phyloP scores from a whole-genome alignment of 2,113 vertebrate genomes.

The Apus apus region DNA sequence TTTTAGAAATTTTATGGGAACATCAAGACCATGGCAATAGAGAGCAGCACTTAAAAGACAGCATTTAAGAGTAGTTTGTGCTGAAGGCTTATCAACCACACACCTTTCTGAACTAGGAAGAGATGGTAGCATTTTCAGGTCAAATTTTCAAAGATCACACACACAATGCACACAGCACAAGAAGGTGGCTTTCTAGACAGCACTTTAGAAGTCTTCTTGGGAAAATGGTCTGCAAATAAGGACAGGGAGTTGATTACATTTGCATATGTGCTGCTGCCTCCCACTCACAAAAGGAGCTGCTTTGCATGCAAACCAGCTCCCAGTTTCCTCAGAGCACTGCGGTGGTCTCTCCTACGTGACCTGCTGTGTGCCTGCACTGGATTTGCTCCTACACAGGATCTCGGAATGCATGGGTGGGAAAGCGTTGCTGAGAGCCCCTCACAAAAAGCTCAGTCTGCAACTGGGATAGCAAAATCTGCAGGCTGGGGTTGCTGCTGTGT shows the following conservation, averaged over 20 bases:
- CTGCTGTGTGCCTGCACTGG: not conserved
- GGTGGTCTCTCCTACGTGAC: accelerated
- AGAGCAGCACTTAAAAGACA: not conserved
- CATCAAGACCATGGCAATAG: not conserved
- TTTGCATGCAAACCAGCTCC: not conserved
- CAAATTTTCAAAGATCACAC: not conserved
- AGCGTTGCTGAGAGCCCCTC: not conserved
- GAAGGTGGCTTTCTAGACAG: not conserved
- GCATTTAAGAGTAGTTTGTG: not conserved
- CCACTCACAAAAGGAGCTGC: not conserved
- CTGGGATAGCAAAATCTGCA: not conserved
- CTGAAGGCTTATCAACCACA: not conserved
- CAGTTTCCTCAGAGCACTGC: not conserved
- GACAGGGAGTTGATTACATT: not conserved
- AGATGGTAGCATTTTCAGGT: not conserved
- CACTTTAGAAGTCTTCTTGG: not conserved
- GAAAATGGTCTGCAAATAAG: not conserved
- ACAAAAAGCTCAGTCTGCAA: not conserved
- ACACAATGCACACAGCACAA: not conserved
- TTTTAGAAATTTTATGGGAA: not conserved
- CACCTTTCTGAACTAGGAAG: not conserved
- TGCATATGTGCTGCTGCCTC: not conserved
- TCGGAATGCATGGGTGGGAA: not conserved
- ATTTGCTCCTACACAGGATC: not conserved
- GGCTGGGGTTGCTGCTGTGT: not conserved